phyloP scores from a whole-genome alignment of 2,888 invertebrate genomes.

The Plutella xylostella region DNA sequence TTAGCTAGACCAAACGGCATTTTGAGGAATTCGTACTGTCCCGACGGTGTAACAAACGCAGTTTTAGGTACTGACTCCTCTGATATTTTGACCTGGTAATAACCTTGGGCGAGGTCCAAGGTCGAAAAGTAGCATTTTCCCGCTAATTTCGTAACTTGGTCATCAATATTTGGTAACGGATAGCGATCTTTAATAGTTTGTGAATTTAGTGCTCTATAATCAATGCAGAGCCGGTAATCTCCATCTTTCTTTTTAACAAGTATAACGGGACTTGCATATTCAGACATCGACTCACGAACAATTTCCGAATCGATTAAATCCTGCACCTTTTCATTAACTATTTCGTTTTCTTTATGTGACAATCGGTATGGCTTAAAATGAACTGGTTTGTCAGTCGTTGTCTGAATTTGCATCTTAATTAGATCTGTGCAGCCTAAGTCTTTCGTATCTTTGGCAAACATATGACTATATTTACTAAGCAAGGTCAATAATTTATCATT shows the following conservation, averaged over 20 bases:
- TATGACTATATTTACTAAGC: too few species aligned
- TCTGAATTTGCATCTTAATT: too few species aligned
- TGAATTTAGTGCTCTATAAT: conserved; percentile 20
- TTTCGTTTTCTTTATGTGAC: conserved; percentile 16
- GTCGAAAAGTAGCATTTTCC: conserved; percentile 10
- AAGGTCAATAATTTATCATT: too few species aligned
- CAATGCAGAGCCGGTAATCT: conserved; percentile 21
- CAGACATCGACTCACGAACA: conserved; percentile 19
- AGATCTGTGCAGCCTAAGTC: too few species aligned
- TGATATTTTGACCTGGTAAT: conserved; percentile 7
- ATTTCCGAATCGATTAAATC: conserved; percentile 21
- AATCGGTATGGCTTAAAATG: conserved; percentile 14
- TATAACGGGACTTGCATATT: conserved; percentile 21
- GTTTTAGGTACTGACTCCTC: conserved; percentile 8
- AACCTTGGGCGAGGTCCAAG: conserved; percentile 11
- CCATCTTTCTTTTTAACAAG: conserved; percentile 22
- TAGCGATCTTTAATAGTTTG: conserved; percentile 8
- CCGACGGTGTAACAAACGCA: conserved; percentile 12
- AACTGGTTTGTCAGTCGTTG: conserved; percentile 7
- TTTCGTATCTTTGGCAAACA: too few species aligned
- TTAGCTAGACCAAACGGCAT: conserved; percentile 14
- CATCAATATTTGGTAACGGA: conserved; percentile 10
- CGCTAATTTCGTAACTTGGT: conserved; percentile 1
- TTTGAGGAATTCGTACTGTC: conserved; percentile 11
- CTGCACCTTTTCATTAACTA: conserved; percentile 14